phyloP scores from a whole-genome alignment of 2,888 invertebrate genomes.

The Scaptodrosophila latifasciaeformis region DNA sequence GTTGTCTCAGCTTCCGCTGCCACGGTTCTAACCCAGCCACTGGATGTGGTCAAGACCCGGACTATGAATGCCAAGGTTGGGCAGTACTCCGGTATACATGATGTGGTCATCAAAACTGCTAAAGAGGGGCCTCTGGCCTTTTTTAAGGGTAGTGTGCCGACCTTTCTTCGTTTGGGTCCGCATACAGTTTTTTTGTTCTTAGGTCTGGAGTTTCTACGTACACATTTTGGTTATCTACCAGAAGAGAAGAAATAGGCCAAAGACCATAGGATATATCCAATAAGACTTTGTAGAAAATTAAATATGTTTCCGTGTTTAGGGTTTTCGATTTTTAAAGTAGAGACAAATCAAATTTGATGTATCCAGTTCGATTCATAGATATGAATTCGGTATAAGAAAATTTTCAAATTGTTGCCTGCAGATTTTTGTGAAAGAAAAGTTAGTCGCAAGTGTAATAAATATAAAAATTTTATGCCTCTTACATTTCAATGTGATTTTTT shows the following conservation, averaged over 20 bases:
- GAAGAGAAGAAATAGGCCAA: conserved; percentile 5
- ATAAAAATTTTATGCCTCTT: too few relatives aligned
- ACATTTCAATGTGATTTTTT: too few relatives aligned
- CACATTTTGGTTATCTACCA: conserved; percentile 80
- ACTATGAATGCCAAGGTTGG: conserved; percentile 97
- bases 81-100: conserved; percentile 83
- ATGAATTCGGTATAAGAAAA: too few relatives aligned
- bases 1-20: conserved; percentile 81
- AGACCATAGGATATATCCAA: neutral
- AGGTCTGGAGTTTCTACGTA: conserved; percentile 93
- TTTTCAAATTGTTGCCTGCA: too few relatives aligned
- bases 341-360: too few relatives aligned
- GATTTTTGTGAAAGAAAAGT: too few relatives aligned
- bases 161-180: conserved; percentile 94
- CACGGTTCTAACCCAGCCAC: conserved; percentile 87
- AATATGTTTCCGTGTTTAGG: too few relatives aligned
- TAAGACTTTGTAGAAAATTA: too few relatives aligned
- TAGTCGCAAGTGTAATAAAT: too few relatives aligned
- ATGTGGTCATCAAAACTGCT: conserved; percentile 86
- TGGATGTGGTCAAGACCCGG: conserved; percentile 97
- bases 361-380: too few relatives aligned
- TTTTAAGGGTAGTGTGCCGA: conserved; percentile 96
- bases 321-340: too few relatives aligned
- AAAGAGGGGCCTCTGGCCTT: conserved; percentile 92
- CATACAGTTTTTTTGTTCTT: conserved; percentile 97